Percentiles rank a stretch among this genome's conserved stretches.
phyloP scores from a whole-genome alignment of 2,888 invertebrate species.

The Synergus umbraculus region DNA sequence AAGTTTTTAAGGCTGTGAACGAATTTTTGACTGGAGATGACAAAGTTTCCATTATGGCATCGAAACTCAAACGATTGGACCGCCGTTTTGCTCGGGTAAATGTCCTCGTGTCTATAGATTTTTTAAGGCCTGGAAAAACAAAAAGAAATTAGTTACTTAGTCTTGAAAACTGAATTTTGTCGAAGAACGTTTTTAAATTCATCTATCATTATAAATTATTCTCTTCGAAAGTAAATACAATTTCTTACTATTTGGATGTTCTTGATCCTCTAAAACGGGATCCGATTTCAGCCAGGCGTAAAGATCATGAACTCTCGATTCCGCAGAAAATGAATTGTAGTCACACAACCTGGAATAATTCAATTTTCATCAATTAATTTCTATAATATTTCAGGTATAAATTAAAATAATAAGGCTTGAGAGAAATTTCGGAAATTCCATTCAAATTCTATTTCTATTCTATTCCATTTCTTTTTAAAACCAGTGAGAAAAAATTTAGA shows the following conservation, averaged over 20 bases:
- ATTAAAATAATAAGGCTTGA: not conserved
- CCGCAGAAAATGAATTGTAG: conserved; percentile 21
- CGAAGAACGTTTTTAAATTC: not conserved
- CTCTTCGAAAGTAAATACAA: not conserved
- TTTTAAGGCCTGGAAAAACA: conserved; percentile 57
- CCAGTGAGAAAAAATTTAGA: not conserved
- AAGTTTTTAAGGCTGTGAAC: conserved; percentile 13
- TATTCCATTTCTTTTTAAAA: not conserved
- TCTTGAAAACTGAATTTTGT: not conserved
- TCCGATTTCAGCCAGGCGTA: conserved; percentile 32
- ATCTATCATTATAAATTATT: not conserved
- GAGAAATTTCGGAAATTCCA: not conserved
- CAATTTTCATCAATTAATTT: not conserved
- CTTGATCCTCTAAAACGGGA: conserved; percentile 10
- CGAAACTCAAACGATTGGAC: conserved; percentile 80
- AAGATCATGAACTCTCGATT: conserved; percentile 36
- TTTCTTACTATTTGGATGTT: conserved; percentile 12
- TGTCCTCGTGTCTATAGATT: conserved; percentile 83
- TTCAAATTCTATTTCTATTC: no score
- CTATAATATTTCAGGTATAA: not conserved
- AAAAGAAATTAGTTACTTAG: not conserved
- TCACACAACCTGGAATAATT: conserved; percentile 20
- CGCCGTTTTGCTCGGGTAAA: conserved; percentile 85
- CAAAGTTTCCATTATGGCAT: conserved; percentile 69
- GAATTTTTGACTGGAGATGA: conserved; percentile 48